Base-by-base conservation (phyloP, 2,888 invertebrate genomes). In the Galerucella pusilla region DNA sequence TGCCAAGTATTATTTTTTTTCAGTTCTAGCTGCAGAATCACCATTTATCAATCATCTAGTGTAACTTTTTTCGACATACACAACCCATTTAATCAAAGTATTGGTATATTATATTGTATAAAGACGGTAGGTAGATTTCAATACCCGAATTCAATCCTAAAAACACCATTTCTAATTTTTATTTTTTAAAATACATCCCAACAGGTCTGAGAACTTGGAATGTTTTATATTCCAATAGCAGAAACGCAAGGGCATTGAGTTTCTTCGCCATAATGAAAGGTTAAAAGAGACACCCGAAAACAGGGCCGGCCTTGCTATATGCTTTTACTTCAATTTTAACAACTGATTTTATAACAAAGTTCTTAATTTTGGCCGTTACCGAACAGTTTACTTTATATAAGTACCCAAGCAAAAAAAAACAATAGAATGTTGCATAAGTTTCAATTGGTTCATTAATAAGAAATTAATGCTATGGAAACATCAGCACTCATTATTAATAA, bases 231-330 rank as follows among this genome's bases (percentile, higher is more conserved):
- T 63, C 63, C 35, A 65, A 64, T 65, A 54, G 66, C 60, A 76
- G 75, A 75, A 66, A 63, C 28, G 63, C 76, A 74, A 76, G 73
- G 71, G 74, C 76, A 74, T 76, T 71, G 57, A 71, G 69, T 73
- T 74, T 76, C 74, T 71, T 76, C 71, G 57, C 64, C 71, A 71
- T 72, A 71, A 69, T 69, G 66, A 75, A 72, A 74, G 73, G 69
- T 71, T 71, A 68, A 71, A 59, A 68, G 68, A 74, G 74, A 74
- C 74, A 71, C 68, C 64, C 60, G 42, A 65, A 57, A 52, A 69
- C 76, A 73, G 74, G 66, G n/a, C 68, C 71, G 74, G 76, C 69
- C 63, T 74, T 65, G 71, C 67, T 54, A 68, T 46, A 52, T 71
- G 67, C 57, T 57, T 57, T 20, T 57, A 20, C 57, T 16, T 16